These are phyloP conservation scores for Cossypha niveicapilla DNA, from an alignment of 2,797 vertebrate genomes.

Conservation along the genomic window DNA sequence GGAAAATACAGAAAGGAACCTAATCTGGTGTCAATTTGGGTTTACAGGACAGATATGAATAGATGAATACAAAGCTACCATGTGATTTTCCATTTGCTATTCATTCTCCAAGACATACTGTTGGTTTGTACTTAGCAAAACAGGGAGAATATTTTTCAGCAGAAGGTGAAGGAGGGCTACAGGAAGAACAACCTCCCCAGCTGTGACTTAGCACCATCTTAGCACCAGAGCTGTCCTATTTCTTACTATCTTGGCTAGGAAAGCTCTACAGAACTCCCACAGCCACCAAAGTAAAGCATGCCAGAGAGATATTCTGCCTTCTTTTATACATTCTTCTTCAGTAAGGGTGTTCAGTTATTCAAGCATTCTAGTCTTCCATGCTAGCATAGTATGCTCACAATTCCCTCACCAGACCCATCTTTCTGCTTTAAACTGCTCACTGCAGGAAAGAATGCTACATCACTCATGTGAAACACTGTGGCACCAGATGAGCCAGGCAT, in stretches of 20 bases:
- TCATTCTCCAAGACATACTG: background rate
- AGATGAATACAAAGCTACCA: background rate
- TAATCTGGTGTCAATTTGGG: background rate
- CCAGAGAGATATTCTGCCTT: background rate
- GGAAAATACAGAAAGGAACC: background rate
- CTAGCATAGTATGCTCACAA: background rate
- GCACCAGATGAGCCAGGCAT: background rate
- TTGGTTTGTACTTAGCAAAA: background rate
- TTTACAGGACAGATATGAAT: background rate
- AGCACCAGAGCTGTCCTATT: background rate
- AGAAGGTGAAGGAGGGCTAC: background rate
- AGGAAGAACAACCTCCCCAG: background rate
- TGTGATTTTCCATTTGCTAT: background rate
- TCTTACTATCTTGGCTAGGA: background rate
- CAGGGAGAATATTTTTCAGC: background rate
- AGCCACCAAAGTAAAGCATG: background rate
- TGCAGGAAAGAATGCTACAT: background rate
- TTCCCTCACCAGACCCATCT: background rate
- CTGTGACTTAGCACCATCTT: background rate
- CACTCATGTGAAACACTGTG: background rate
- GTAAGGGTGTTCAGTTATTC: background rate
- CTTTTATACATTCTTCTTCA: background rate
- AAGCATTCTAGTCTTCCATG: fast-evolving
- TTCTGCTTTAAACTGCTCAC: background rate
- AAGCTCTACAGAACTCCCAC: background rate